These are phyloP conservation scores for Cerceris rybyensis DNA, from an alignment of 2,888 invertebrate species.

Conservation along the genomic window DNA sequence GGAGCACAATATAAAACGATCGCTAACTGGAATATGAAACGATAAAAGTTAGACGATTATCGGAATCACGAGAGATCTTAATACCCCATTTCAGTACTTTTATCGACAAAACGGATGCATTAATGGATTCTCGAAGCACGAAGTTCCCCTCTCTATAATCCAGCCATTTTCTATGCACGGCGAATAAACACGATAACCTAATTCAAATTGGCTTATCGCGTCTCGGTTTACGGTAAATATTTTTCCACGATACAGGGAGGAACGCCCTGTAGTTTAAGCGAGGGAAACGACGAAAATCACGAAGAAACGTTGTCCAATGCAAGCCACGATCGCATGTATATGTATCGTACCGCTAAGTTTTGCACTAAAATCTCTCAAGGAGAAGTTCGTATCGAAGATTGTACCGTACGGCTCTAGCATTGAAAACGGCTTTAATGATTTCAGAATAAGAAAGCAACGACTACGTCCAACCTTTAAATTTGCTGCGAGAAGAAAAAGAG, in stretches of 20 bases:
- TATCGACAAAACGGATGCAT: constrained; percentile 46
- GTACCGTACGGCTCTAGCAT: constrained; percentile 34
- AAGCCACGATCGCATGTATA: constrained; percentile 9
- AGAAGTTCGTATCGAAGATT: constrained; percentile 56
- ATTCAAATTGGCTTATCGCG: constrained; percentile 51
- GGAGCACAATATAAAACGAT: not conserved
- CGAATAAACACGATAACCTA: constrained; percentile 43
- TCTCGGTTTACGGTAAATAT: constrained; percentile 33
- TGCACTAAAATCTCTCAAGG: constrained; percentile 49
- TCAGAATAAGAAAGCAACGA: constrained; percentile 38
- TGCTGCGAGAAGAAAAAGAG: not conserved
- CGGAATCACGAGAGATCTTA: constrained; percentile 50
- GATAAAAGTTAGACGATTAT: constrained; percentile 30
- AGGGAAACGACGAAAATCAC: constrained; percentile 15
- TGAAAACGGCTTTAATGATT: constrained; percentile 57
- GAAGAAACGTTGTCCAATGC: constrained; percentile 14
- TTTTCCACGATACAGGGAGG: constrained; percentile 18
- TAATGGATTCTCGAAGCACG: constrained; percentile 47
- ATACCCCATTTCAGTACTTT: constrained; percentile 39
- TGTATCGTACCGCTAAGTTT: constrained; percentile 36
- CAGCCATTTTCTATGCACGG: constrained; percentile 8
- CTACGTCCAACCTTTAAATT: constrained; percentile 5
- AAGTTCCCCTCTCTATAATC: constrained; percentile 16
- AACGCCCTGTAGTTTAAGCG: constrained; percentile 7
- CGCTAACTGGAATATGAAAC: not conserved